These are phyloP conservation scores for Loxodonta africana DNA, from an alignment of 2,113 vertebrate species.

Conservation along the genomic window DNA sequence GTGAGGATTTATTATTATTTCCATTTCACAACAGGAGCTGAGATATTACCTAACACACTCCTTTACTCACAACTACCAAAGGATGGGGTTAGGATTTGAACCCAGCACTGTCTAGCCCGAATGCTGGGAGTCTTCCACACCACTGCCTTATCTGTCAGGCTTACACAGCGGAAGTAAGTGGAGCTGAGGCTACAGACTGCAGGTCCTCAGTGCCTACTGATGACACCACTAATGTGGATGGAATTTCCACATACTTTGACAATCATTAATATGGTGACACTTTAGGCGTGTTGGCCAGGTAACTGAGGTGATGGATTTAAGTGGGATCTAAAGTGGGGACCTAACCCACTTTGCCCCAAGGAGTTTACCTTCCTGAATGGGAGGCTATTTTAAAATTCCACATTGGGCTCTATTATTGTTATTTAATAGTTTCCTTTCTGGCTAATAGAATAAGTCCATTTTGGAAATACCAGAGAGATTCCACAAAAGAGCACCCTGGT, in stretches of 20 bases:
- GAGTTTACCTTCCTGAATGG: neutral
- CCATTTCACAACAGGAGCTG: neutral
- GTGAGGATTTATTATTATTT: neutral
- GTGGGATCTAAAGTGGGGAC: neutral
- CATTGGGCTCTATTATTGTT: neutral
- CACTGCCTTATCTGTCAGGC: neutral
- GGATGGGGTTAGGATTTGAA: neutral
- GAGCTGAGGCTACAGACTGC: neutral
- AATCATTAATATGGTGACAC: neutral
- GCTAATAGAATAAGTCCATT: neutral
- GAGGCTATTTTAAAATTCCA: neutral
- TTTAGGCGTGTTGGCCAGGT: neutral
- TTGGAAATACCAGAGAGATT: neutral
- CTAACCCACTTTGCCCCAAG: neutral
- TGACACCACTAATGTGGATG: too few relatives aligned
- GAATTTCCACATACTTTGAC: fast-evolving
- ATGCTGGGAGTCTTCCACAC: neutral
- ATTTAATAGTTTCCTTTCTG: slow-evolving; percentile 18
- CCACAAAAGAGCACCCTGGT: neutral
- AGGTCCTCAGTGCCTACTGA: neutral
- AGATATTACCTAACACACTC: neutral
- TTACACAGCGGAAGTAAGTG: neutral
- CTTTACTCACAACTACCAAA: neutral
- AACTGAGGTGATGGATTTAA: neutral
- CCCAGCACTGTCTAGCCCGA: too few relatives aligned